Evolutionary conservation across 2,113 vertebrate genomes (phyloP).

Genomic region (Sapayoa aenigma): DNA sequence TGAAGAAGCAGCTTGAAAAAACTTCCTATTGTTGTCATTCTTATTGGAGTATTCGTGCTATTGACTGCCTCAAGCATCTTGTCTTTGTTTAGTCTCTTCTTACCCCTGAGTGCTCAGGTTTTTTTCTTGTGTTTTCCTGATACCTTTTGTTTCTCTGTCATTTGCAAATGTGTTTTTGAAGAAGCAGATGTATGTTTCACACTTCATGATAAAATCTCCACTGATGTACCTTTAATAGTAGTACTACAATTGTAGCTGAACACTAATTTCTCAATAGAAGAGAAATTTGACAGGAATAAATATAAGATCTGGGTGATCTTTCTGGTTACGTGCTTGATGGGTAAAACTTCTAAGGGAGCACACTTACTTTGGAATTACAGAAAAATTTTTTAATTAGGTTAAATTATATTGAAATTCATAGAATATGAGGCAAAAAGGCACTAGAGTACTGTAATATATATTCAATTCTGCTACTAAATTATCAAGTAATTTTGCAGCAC

Average conservation of each 20-base stretch:
- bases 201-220: background rate
- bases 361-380: background rate
- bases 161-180: background rate
- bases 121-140: background rate
- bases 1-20: background rate
- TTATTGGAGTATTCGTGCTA: background rate
- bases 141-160: slow-evolving; percentile 3
- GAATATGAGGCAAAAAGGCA: background rate
- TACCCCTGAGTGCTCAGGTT: background rate
- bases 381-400: background rate
- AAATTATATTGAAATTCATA: background rate
- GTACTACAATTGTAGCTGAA: background rate
- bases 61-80: slow-evolving; percentile 25
- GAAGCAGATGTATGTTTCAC: background rate
- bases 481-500: background rate
- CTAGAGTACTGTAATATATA: background rate
- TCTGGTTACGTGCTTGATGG: background rate
- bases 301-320: background rate
- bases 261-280: background rate
- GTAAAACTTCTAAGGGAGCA: background rate
- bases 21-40: background rate
- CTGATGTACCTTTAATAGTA: background rate
- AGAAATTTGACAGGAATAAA: background rate
- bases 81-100: slow-evolving; percentile 17
- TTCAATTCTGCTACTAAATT: background rate